These are phyloP conservation scores for Microvelia longipes DNA, from an alignment of 1,140 invertebrate genomes.

Conservation along the genomic window DNA sequence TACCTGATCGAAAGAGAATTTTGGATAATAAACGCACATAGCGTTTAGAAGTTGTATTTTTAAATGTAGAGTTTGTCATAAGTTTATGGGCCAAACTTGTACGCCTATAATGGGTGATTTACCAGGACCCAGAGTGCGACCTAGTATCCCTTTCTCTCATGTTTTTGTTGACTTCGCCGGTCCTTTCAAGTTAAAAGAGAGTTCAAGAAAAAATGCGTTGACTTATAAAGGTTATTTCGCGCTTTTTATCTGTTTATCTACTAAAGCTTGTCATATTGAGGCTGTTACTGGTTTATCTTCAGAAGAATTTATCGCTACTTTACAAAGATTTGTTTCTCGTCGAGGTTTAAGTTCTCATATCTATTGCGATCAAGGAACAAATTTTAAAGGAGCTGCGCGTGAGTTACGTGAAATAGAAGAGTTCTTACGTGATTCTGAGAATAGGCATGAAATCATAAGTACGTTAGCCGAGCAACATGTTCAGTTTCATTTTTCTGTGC, in stretches of 20 bases:
- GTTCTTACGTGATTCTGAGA: neutral
- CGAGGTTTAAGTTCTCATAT: slow-evolving; percentile 23
- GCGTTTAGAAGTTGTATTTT: neutral
- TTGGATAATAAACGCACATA: neutral
- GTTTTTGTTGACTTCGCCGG: slow-evolving; percentile 29
- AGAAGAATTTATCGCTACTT: slow-evolving; percentile 23
- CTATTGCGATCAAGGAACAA: slow-evolving; percentile 29
- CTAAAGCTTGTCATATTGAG: slow-evolving; percentile 26
- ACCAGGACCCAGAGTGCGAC: neutral
- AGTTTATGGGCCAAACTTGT: neutral
- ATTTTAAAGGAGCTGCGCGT: slow-evolving; percentile 27
- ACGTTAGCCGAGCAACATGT: neutral
- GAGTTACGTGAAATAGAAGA: slow-evolving; percentile 19
- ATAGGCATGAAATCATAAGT: neutral
- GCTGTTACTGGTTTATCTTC: slow-evolving; percentile 20
- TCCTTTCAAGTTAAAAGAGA: slow-evolving; percentile 18
- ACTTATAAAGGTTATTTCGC: slow-evolving; percentile 20
- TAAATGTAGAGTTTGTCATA: neutral
- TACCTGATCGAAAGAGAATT: neutral
- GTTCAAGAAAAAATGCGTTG: slow-evolving; percentile 7
- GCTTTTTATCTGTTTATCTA: slow-evolving; percentile 23
- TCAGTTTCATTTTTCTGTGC: neutral
- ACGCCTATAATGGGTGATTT: neutral
- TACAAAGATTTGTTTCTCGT: slow-evolving; percentile 26
- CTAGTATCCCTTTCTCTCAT: slow-evolving; percentile 21